Conservation (phyloP, 2,797 vertebrate genomes). For the Hafferia zeledoni region DNA sequence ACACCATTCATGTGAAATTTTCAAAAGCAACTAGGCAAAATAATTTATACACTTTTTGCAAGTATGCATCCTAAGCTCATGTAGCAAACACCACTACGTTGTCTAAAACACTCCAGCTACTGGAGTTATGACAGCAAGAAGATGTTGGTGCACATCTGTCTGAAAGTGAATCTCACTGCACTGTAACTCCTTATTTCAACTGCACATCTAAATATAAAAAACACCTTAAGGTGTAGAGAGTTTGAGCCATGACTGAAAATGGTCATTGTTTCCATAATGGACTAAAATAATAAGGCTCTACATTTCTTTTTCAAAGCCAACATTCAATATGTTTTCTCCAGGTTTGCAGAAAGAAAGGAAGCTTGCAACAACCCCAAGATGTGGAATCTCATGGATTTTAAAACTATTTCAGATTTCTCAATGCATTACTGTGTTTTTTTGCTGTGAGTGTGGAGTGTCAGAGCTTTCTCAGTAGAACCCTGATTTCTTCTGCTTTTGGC, state of each 20-base stretch:
- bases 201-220: not conserved
- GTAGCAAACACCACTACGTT: not conserved
- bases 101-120: not conserved
- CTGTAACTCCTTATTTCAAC: not conserved
- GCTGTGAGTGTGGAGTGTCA: not conserved
- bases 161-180: accelerated
- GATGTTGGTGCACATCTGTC: not conserved
- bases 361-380: not conserved
- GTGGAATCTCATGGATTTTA: accelerated
- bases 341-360: not conserved
- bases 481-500: not conserved
- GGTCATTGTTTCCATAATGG: not conserved
- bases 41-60: not conserved
- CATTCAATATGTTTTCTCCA: not conserved
- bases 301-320: not conserved
- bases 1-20: not conserved
- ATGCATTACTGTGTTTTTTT: not conserved
- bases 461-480: not conserved
- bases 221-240: not conserved
- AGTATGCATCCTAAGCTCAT: not conserved
- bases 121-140: not conserved
- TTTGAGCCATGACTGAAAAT: not conserved
- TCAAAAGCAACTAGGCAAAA: not conserved
- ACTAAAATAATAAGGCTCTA: not conserved
- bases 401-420: not conserved